These are phyloP conservation scores for Drosophila algonquin DNA, from an alignment of 2,888 invertebrate genomes.

Conservation along the genomic window DNA sequence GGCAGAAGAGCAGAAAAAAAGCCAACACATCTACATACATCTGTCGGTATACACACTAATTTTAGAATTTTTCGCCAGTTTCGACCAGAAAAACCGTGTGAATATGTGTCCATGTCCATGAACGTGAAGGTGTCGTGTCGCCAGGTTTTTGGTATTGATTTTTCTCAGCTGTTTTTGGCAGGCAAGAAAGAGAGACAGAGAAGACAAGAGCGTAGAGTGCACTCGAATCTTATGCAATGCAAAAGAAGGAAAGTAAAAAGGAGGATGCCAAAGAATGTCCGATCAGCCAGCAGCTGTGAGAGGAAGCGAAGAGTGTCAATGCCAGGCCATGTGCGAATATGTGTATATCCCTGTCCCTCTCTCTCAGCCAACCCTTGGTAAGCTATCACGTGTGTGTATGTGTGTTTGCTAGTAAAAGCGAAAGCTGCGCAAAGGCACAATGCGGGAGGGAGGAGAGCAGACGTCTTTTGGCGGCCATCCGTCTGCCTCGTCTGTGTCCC, in stretches of 20 bases:
- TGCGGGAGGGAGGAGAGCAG: slow-evolving; percentile 3
- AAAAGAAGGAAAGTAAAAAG: slow-evolving; percentile 12
- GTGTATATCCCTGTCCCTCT: slow-evolving; percentile 22
- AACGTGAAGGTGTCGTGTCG: slow-evolving; percentile 62
- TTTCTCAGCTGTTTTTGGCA: slow-evolving; percentile 46
- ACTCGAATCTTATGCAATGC: slow-evolving; percentile 57
- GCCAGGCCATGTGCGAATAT: slow-evolving; percentile 60
- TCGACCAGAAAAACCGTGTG: slow-evolving; percentile 2
- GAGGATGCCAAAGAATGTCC: slow-evolving; percentile 3
- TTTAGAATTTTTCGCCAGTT: slow-evolving; percentile 37
- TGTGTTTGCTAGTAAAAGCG: slow-evolving; percentile 56
- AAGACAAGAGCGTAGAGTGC: slow-evolving; percentile 18
- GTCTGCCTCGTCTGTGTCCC: slow-evolving; percentile 49
- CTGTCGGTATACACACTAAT: slow-evolving; percentile 44
- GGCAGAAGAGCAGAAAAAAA: neutral
- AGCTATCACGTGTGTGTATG: slow-evolving; percentile 5
- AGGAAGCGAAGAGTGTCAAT: slow-evolving; percentile 60
- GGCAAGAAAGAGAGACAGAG: neutral
- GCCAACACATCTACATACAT: neutral
- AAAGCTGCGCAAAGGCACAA: slow-evolving; percentile 61
- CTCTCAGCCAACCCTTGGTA: slow-evolving; percentile 2
- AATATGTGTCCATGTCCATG: slow-evolving; percentile 64
- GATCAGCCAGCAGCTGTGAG: slow-evolving; percentile 42
- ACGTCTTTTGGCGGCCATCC: slow-evolving; percentile 53
- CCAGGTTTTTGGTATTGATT: slow-evolving; percentile 27